Conservation (phyloP, 1,140 invertebrate species). For the Drosophila rufa region DNA sequence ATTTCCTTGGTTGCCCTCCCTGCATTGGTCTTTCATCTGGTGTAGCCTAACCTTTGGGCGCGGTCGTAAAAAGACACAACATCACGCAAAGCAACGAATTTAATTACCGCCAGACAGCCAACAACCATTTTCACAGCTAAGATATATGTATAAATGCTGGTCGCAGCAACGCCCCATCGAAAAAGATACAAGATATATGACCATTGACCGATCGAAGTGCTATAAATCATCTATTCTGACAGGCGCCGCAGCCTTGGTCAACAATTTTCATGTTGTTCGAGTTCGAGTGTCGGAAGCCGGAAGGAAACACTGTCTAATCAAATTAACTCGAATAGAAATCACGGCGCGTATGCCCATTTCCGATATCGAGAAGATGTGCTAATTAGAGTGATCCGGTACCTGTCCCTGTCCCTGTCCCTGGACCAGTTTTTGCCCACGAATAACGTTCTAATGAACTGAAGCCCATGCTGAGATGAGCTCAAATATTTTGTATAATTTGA, state of each 20-base stretch:
- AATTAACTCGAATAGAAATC: constrained; percentile 49
- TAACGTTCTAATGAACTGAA: constrained; percentile 30
- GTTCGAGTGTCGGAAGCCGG: constrained; percentile 58
- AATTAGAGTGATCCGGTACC: constrained; percentile 18
- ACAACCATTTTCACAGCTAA: constrained; percentile 14
- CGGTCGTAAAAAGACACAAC: constrained; percentile 27
- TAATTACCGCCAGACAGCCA: constrained; percentile 3
- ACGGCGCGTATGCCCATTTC: constrained; percentile 42
- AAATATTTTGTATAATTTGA: constrained; percentile 27
- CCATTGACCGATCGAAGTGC: constrained; percentile 22
- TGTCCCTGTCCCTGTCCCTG: constrained; percentile 37
- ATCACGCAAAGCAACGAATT: constrained; percentile 15
- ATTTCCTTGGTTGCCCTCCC: constrained; percentile 2
- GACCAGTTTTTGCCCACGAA: constrained; percentile 13
- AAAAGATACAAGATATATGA: not conserved
- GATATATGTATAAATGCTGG: not conserved
- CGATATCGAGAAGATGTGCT: constrained; percentile 35
- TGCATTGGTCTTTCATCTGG: constrained; percentile 10
- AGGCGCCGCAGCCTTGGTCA: constrained; percentile 40
- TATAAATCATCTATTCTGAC: constrained; percentile 65
- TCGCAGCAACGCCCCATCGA: constrained; percentile 32
- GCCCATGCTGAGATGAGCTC: not conserved
- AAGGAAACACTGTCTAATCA: constrained; percentile 52
- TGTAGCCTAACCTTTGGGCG: constrained; percentile 56
- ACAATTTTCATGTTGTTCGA: constrained; percentile 63